These are phyloP conservation scores for Babyrousa celebensis DNA, from an alignment of 2,797 vertebrate species.

Conservation along the genomic window DNA sequence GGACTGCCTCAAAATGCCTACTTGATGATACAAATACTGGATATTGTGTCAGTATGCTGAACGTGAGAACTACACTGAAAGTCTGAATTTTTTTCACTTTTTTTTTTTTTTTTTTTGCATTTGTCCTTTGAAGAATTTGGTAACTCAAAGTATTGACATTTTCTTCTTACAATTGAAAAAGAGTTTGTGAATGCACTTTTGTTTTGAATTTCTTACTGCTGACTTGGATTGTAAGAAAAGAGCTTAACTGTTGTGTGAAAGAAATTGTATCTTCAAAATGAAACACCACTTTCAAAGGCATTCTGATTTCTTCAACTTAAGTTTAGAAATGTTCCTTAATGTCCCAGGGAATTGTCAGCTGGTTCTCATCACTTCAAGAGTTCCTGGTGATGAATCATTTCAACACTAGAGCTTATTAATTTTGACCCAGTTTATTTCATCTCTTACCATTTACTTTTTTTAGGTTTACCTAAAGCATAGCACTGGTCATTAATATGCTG, in stretches of 20 bases:
- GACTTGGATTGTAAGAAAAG: background rate
- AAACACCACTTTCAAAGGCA: background rate
- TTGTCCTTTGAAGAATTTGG: constrained; percentile 23
- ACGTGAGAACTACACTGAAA: background rate
- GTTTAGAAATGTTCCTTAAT: background rate
- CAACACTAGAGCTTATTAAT: background rate
- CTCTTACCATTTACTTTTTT: background rate
- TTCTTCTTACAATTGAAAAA: constrained; percentile 1
- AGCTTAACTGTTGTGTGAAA: background rate
- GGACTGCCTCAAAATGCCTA: background rate
- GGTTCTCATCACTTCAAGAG: background rate
- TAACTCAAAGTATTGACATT: background rate
- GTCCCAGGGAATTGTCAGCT: background rate
- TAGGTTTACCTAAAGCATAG: background rate
- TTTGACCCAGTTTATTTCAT: background rate
- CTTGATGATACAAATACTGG: too few species aligned
- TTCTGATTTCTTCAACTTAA: background rate
- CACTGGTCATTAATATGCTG: background rate
- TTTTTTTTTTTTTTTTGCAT: background rate
- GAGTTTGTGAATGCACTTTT: background rate
- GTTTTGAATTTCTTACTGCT: constrained; percentile 3
- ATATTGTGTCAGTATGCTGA: fast-evolving
- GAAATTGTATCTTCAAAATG: background rate
- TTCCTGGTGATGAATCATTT: background rate
- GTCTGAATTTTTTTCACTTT: background rate